Conservation (phyloP, 2,113 vertebrate species). For the Gymnocephalus cernua region DNA sequence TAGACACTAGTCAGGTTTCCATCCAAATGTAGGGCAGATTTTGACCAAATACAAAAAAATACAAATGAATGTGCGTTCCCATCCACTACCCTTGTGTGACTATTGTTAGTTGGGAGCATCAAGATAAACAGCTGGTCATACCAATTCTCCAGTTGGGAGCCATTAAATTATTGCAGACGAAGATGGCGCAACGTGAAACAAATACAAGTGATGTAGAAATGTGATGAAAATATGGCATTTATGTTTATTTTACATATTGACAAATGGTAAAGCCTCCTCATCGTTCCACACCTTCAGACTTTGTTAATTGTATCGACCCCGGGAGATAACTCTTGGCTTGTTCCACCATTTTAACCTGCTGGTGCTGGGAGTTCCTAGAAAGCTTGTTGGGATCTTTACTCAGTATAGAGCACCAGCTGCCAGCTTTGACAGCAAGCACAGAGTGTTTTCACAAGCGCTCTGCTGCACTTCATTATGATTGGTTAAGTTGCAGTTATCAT, state of each 20-base stretch:
- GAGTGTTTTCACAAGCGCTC: constrained; percentile 62
- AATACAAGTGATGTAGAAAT: not conserved
- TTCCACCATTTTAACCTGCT: constrained; percentile 24
- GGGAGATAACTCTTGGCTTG: not conserved
- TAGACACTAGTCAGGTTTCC: not conserved
- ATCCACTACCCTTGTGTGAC: too few species aligned
- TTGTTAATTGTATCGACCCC: not conserved
- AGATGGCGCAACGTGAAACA: not conserved
- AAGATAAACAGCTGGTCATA: not conserved
- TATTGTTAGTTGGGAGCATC: not conserved
- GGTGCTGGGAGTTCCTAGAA: constrained; percentile 44
- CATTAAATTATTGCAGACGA: not conserved
- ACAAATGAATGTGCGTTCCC: not conserved
- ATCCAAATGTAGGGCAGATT: not conserved
- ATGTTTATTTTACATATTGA: not conserved
- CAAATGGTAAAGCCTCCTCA: not conserved
- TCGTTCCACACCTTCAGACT: not conserved
- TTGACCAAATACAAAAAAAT: too few species aligned
- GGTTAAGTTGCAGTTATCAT: not conserved
- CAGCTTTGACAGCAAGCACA: constrained; percentile 61
- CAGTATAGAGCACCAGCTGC: constrained; percentile 54
- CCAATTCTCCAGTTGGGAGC: not conserved
- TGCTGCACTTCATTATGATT: constrained; percentile 33
- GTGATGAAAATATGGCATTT: not conserved
- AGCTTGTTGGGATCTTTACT: constrained; percentile 44